Conservation (phyloP, 2,797 vertebrate genomes). For the Limosa lapponica region DNA sequence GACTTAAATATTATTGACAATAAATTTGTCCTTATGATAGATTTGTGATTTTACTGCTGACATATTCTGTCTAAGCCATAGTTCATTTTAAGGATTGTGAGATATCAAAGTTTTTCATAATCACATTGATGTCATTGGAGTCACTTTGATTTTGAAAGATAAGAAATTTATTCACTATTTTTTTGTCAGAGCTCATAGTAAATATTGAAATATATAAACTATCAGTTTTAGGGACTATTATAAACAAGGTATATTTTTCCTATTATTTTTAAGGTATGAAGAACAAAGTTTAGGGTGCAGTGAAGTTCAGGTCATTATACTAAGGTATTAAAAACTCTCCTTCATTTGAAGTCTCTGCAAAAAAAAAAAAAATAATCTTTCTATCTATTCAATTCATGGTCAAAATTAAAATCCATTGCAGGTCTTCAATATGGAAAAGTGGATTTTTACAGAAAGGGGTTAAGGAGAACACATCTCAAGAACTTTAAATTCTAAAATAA, state of each 20-base stretch:
- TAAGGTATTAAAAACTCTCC: background rate
- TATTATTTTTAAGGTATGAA: background rate
- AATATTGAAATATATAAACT: background rate
- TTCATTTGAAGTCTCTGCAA: background rate
- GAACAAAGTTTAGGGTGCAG: background rate
- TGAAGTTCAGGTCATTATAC: background rate
- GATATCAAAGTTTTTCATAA: background rate
- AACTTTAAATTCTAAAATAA: slow-evolving; percentile 4
- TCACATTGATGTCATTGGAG: background rate
- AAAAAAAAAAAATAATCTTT: background rate
- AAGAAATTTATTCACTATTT: background rate
- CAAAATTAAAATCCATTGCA: background rate
- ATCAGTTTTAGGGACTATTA: background rate
- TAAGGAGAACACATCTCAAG: background rate
- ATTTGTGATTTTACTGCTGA: background rate
- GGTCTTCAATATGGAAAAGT: background rate
- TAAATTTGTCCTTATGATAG: background rate
- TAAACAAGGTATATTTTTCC: background rate
- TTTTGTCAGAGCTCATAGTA: background rate
- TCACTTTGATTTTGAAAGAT: background rate
- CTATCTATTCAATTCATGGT: background rate
- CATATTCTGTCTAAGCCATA: fast-evolving
- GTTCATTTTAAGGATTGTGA: background rate
- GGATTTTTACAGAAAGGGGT: background rate
- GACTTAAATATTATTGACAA: background rate